Conservation (phyloP, 2,113 vertebrate species). For the Amazona guildingii region DNA sequence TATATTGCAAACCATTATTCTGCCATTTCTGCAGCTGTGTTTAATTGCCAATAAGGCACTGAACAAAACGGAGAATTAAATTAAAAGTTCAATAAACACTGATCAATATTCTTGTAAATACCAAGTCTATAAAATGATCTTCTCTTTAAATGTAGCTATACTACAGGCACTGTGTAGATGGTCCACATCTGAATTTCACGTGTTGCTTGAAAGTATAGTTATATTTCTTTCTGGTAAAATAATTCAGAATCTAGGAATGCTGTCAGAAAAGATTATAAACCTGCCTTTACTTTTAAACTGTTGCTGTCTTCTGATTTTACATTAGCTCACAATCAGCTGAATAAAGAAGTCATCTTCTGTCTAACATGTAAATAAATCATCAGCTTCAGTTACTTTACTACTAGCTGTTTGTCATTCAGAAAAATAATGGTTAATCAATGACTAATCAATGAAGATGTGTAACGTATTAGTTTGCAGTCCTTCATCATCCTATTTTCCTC, state of each 20-base stretch:
- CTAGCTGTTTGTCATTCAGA: slow-evolving; percentile 85
- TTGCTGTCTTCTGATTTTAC: slow-evolving; percentile 47
- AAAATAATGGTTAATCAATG: slow-evolving; percentile 89
- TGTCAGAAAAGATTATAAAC: slow-evolving; percentile 15
- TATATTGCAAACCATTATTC: slow-evolving; percentile 18
- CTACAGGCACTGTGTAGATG: neutral
- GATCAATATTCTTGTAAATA: slow-evolving; percentile 83
- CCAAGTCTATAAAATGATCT: slow-evolving; percentile 79
- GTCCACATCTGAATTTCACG: slow-evolving; percentile 23
- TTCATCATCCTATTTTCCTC: slow-evolving; percentile 86
- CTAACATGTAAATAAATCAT: slow-evolving; percentile 88
- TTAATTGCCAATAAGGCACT: slow-evolving; percentile 76
- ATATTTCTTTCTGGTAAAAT: slow-evolving; percentile 44
- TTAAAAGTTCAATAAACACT: slow-evolving; percentile 82
- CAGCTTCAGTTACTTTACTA: slow-evolving; percentile 84
- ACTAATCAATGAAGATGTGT: slow-evolving; percentile 88
- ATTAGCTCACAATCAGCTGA: slow-evolving; percentile 74
- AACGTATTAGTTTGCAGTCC: slow-evolving; percentile 85
- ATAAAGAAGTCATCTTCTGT: slow-evolving; percentile 80
- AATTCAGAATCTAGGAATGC: neutral
- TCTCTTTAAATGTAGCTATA: slow-evolving; percentile 75
- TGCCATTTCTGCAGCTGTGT: slow-evolving; percentile 60
- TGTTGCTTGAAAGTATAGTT: slow-evolving; percentile 45
- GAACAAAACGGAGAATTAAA: slow-evolving; percentile 81
- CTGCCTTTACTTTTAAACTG: slow-evolving; percentile 30